Conservation (phyloP, 2,797 vertebrate genomes). For the Melopsittacus undulatus region DNA sequence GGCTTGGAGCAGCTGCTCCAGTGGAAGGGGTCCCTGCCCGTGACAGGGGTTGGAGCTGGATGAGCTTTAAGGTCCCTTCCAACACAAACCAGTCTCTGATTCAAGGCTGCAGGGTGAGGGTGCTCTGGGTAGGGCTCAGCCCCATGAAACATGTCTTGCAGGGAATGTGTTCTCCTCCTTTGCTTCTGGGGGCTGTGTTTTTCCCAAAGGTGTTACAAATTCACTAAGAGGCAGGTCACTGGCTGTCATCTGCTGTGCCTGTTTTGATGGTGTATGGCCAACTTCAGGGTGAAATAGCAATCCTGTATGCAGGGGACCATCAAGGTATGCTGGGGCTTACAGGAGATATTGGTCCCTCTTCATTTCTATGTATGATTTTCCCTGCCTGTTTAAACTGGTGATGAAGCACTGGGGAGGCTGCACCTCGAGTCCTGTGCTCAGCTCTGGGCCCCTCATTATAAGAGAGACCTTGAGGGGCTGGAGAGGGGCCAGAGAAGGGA, state of each 20-base stretch:
- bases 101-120: accelerated
- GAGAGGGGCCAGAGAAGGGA: too few relatives aligned
- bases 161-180: neutral
- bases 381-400: neutral
- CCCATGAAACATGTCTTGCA: neutral
- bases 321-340: neutral
- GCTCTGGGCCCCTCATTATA: too few relatives aligned
- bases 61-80: too few relatives aligned
- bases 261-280: neutral
- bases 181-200: neutral
- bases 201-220: neutral
- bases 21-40: too few relatives aligned
- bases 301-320: accelerated
- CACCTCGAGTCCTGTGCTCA: too few relatives aligned
- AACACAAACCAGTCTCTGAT: too few relatives aligned
- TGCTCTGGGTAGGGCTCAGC: neutral
- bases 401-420: neutral
- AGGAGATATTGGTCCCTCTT: neutral
- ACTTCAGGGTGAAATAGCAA: neutral
- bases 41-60: too few relatives aligned
- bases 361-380: neutral
- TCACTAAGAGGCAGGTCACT: neutral
- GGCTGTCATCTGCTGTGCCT: accelerated
- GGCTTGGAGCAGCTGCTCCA: too few relatives aligned
- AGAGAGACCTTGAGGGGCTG: too few relatives aligned